Base-by-base conservation (phyloP, 2,113 vertebrate genomes). In the Notothenia rossii region DNA sequence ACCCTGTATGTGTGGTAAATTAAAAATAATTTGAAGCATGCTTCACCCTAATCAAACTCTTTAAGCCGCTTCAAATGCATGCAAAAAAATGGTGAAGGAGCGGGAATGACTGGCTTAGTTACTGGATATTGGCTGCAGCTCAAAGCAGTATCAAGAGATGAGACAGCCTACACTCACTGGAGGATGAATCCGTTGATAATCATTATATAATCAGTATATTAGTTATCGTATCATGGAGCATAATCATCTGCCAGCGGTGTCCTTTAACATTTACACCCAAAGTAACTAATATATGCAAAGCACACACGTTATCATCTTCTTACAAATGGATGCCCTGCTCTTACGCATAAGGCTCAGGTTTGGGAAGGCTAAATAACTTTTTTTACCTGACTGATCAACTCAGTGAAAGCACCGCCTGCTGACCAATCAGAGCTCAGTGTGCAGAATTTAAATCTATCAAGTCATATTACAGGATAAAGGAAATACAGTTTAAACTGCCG, bases 1-100 rank as follows among this genome's bases (percentile, higher is more conserved):
- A 29, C 46, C 76, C 33, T 73, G 51, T 43, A 81, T 75, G 73
- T 59, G 46, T 68, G 55, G n/a, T 65, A 74, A 79, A 82, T 87
- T 73, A 80, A 72, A 72, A 81, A 82, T 48, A 70, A 84, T 81
- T 86, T 65, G 70, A 77, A 84, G 58, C 40, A 45, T 59, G 68
- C 54, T 63, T 82, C 60, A 77, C n/a, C 64, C 25, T 72, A 74
- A 82, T 86, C 81, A 77, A 11, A 59, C 68, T 66, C 66, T 74
- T 46, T 66, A 46, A 76, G 54, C 71, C 12, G 25, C 56, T 86
- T 53, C 54, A 77, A 46, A 58, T 70, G 43, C 51, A 75, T 36
- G 25, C 76, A 72, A 80, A 72, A 82, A 3, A 66, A 69, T 36
- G 22, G 43, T 73, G 68, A 83, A 83, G 45, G 40, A 56, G 77